Conservation (phyloP, 2,113 vertebrate species). For the Oriolus oriolus region DNA sequence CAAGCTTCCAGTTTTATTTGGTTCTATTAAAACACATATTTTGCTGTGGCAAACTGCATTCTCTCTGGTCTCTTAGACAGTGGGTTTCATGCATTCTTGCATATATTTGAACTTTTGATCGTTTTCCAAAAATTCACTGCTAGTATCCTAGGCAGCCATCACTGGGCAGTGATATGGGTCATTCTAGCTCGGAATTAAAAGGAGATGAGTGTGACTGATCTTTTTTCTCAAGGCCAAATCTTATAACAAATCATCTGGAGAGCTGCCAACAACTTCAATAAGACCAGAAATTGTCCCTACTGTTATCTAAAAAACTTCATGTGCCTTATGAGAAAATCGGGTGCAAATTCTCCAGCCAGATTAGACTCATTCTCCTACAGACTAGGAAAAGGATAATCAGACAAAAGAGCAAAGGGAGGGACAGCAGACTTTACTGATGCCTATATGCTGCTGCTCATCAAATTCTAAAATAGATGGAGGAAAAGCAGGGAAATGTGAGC, state of each 20-base stretch:
- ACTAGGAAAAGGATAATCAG: neutral
- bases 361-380: neutral
- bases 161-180: constrained; percentile 32
- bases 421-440: neutral
- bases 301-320: constrained; percentile 37
- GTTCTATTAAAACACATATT: neutral
- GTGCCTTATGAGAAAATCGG: constrained; percentile 4
- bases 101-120: constrained; percentile 56
- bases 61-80: constrained; percentile 22
- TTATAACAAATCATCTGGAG: constrained; percentile 47
- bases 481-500: neutral
- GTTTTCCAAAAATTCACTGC: constrained; percentile 49
- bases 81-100: constrained; percentile 52
- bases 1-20: constrained; percentile 2
- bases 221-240: constrained; percentile 54
- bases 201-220: constrained; percentile 51
- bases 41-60: neutral
- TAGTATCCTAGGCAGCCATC: constrained; percentile 61
- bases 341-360: constrained; percentile 13
- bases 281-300: constrained; percentile 23
- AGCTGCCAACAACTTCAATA: constrained; percentile 23
- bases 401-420: neutral
- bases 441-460: neutral
- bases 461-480: neutral
- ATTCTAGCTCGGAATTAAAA: constrained; percentile 49